Base-by-base conservation (phyloP, 2,797 vertebrate species). In the Loris lydekkerianus region DNA sequence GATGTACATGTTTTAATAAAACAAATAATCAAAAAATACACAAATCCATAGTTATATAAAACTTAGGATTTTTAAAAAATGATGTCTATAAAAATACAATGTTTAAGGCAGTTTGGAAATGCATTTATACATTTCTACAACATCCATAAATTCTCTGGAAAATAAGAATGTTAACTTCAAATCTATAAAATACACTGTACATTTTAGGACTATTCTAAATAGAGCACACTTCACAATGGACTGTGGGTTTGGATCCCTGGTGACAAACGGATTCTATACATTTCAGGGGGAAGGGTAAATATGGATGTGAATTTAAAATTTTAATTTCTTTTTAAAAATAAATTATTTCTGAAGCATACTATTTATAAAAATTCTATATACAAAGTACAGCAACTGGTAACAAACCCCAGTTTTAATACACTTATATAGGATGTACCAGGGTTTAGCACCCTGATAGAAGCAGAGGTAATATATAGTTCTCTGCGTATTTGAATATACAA, bases 151-250 rank as follows among this genome's bases (percentile, higher is more conserved):
- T 99, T 99, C 98, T 99, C 98, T 99, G 98, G 98, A 98, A 98
- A 98, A 99, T 98, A 99, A 99, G 98, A 98, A 98, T 99, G 98
- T 99, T 99, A 99, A 99, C 98, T 99, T 97, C 98, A 96, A 94
- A 99, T 99, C 98, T 99, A 99, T 99, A 99, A 99, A 99, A 98
- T 99, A 99, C 98, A 99, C 99, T 99, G 98, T 99, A 99, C 99
- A 99, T 98, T 98, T 98, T 97, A 97, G 86, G 84, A 91, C 98
- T 97, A 95, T 98, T 98, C 98, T 98, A 98, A 95, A 98, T 97
- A 98, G 93, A 98, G 96, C 97, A 98, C 97, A 98, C 63, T 98
- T 98, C 98, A 98, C 97, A 94, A 90, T 65, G 95, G 90, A 97
- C 88, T 97, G 98, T 97, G 97, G 97, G 95, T 98, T 97, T 97